phyloP scores from a whole-genome alignment of 2,888 invertebrate genomes.

The Helicoverpa assulta region DNA sequence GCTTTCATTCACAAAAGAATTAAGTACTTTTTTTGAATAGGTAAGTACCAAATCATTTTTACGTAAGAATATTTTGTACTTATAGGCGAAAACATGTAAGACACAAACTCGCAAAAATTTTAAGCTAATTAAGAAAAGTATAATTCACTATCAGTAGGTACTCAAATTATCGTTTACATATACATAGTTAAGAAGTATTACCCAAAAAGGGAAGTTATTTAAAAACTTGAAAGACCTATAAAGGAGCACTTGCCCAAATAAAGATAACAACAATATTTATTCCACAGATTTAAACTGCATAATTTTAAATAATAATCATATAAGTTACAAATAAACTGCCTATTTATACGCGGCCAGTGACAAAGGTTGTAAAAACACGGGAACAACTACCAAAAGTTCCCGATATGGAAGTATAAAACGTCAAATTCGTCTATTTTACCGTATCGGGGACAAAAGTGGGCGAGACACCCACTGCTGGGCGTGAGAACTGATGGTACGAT shows the following conservation, averaged over 20 bases:
- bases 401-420: constrained; percentile 41
- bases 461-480: constrained; percentile 50
- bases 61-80: too few species aligned
- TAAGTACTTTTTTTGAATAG: too few species aligned
- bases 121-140: too few species aligned
- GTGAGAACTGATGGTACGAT: constrained; percentile 33
- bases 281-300: constrained; percentile 9
- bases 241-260: constrained; percentile 12
- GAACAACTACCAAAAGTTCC: constrained; percentile 32
- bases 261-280: constrained; percentile 16
- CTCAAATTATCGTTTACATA: neutral
- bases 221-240: neutral
- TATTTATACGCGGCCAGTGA: constrained; percentile 25
- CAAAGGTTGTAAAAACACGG: constrained; percentile 28
- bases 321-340: constrained; percentile 35
- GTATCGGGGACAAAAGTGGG: constrained; percentile 55
- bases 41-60: too few species aligned
- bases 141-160: too few species aligned
- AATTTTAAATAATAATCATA: constrained; percentile 49
- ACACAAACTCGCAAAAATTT: too few species aligned
- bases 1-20: too few species aligned
- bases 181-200: neutral
- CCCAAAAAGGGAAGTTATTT: neutral
- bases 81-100: too few species aligned
- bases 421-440: constrained; percentile 52